Evolutionary conservation across 2,113 vertebrate species (phyloP), one percentile per base, ranked within the genome.

Genomic region (Laticauda colubrina): DNA sequence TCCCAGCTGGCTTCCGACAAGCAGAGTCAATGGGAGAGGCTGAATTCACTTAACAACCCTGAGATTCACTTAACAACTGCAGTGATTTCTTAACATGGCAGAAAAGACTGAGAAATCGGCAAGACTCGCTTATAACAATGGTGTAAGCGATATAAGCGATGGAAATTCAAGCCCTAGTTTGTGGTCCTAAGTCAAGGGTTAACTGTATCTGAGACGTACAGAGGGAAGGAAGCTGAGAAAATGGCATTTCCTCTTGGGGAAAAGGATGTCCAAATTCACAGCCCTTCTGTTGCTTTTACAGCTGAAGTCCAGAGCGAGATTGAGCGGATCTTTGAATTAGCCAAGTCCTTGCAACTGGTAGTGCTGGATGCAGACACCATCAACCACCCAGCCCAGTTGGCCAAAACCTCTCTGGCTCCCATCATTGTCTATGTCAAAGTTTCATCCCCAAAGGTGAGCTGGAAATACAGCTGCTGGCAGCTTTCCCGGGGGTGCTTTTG

Each of bases 261-360:
- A 15, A 24, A 43, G 20, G 15, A 5, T 7, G 0, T 5, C 55
- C 34, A 3, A 51, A 45, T 43, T 56, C n/a, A 26, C 89, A 90
- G 48, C 43, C 89, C 88, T 56, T 18, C n/a, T 59, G 93, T n/a
- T 88, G 23, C 23, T 20, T 26, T 88, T 57, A 5, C 96, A 99
- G 99, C 99, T 0, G 99, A 99, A 97, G 99, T 99, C 29, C 99
- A 99, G 97, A 99, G 99, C 26, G 99, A 99, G 97, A 99, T 99
- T 1, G 99, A 99, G 94, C 98, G 99, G 93, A 99, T 99, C 97
- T 99, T 99, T 14, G 99, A 99, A 97, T 97, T 99, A 94, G 99
- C 99, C 95, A 99, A 99, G 97, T 99, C 99, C 56, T 97, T 99
- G 96, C 99, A 99, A 98, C 96, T 99, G 90, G 99, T 99, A 53